Conservation (phyloP, 1,140 invertebrate species). For the Andricus grossulariae region DNA sequence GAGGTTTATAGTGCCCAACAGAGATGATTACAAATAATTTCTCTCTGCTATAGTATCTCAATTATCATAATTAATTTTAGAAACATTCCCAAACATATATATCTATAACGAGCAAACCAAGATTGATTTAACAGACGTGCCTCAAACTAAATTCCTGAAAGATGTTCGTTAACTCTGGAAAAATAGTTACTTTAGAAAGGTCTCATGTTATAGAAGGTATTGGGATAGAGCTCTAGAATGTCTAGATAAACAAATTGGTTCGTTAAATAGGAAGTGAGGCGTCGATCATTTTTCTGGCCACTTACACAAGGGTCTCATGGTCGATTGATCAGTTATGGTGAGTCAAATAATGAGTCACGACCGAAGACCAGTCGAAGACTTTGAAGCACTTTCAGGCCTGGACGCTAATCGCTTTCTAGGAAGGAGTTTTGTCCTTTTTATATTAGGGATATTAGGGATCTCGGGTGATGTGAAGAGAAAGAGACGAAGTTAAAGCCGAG, state of each 20-base stretch:
- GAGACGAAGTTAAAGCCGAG: not conserved
- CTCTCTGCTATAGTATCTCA: no score
- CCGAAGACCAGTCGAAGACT: no score
- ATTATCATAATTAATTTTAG: no score
- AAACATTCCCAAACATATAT: no score
- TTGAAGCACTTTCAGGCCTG: not conserved
- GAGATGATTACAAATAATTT: no score
- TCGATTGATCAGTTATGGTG: not conserved
- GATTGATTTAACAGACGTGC: no score
- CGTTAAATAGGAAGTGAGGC: slow-evolving; percentile 13
- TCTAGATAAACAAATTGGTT: not conserved
- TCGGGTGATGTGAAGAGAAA: not conserved
- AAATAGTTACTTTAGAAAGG: not conserved
- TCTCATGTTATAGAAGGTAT: not conserved
- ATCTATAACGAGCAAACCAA: no score
- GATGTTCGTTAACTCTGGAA: not conserved
- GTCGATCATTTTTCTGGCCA: no score
- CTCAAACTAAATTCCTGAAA: not conserved
- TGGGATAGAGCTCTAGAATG: not conserved
- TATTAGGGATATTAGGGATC: not conserved
- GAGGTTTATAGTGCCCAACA: no score
- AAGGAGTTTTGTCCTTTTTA: slow-evolving; percentile 10
- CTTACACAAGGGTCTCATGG: not conserved
- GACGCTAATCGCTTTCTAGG: slow-evolving; percentile 4
- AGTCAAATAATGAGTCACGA: not conserved